These are phyloP conservation scores for Leucophenga maculata DNA, from an alignment of 2,888 invertebrate genomes.

Conservation along the genomic window DNA sequence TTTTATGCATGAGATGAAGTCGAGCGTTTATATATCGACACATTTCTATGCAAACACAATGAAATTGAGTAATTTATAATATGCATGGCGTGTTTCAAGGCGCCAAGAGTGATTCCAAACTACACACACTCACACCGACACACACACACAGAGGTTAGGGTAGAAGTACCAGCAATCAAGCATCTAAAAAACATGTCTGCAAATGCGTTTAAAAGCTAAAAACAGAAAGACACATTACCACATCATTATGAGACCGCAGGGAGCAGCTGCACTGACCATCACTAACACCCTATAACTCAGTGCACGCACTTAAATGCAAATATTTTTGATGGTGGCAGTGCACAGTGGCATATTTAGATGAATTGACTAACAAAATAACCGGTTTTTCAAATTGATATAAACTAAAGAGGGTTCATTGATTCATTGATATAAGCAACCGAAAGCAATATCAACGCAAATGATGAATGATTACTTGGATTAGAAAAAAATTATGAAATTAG, in stretches of 20 bases:
- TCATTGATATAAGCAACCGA: no score
- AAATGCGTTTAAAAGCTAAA: constrained; percentile 41
- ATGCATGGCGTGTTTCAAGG: constrained; percentile 34
- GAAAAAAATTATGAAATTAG: no score
- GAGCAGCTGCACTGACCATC: constrained; percentile 51
- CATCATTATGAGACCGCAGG: constrained; percentile 67
- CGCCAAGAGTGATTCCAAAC: constrained; percentile 35
- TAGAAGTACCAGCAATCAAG: constrained; percentile 10
- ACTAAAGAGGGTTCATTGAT: no score
- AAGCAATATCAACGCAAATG: no score
- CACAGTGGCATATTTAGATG: no score
- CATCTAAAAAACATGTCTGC: constrained; percentile 36
- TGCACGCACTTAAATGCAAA: constrained; percentile 33
- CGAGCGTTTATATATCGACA: no score
- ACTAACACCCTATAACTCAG: constrained; percentile 21
- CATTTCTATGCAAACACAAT: no score
- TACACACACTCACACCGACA: constrained; percentile 32
- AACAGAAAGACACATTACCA: constrained; percentile 54
- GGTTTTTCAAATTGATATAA: no score
- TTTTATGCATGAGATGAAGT: no score
- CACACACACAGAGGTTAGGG: constrained; percentile 3
- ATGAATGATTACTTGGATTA: no score
- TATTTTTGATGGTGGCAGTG: constrained; percentile 21
- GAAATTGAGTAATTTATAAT: constrained; percentile 22
- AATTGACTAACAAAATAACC: no score